phyloP scores from a whole-genome alignment of 2,113 vertebrate genomes.

The Grammomys dolichurus region DNA sequence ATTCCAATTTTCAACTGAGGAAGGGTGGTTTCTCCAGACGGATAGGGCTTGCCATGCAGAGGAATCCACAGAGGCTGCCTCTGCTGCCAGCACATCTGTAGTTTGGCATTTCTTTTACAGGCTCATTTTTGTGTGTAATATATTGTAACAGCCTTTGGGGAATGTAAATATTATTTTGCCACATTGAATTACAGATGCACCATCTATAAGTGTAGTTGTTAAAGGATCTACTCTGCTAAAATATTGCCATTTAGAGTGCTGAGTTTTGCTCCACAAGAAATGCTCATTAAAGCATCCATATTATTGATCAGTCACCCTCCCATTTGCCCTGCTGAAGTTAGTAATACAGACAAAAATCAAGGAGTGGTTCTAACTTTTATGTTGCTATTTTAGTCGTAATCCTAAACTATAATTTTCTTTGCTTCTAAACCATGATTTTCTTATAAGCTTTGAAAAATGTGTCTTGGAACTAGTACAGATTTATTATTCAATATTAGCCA shows the following conservation, averaged over 20 bases:
- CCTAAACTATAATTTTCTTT: background rate
- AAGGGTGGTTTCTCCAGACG: background rate
- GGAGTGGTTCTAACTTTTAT: background rate
- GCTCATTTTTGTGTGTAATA: constrained; percentile 8
- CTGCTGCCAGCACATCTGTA: constrained; percentile 8
- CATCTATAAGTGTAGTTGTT: constrained; percentile 55
- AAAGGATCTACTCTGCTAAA: constrained; percentile 48
- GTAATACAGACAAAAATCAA: background rate
- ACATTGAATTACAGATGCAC: background rate
- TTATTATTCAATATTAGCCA: constrained; percentile 82
- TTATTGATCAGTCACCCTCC: constrained; percentile 1
- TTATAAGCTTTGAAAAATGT: constrained; percentile 29
- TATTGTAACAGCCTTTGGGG: constrained; percentile 33
- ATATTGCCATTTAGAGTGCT: background rate
- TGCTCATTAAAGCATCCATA: background rate
- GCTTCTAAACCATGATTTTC: constrained; percentile 53
- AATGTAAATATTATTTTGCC: constrained; percentile 76
- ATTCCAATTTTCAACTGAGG: background rate
- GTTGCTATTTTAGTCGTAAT: constrained; percentile 22
- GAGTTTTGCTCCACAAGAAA: background rate
- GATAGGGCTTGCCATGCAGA: rapidly evolving
- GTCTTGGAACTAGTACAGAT: constrained; percentile 60
- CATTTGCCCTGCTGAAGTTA: constrained; percentile 36
- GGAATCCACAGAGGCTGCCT: background rate
- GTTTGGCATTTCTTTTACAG: constrained; percentile 57